A percentile compares a stretch with the other conserved stretches of the same genome.
Conservation (phyloP, 2,113 vertebrate species). For the Trachemys scripta region DNA sequence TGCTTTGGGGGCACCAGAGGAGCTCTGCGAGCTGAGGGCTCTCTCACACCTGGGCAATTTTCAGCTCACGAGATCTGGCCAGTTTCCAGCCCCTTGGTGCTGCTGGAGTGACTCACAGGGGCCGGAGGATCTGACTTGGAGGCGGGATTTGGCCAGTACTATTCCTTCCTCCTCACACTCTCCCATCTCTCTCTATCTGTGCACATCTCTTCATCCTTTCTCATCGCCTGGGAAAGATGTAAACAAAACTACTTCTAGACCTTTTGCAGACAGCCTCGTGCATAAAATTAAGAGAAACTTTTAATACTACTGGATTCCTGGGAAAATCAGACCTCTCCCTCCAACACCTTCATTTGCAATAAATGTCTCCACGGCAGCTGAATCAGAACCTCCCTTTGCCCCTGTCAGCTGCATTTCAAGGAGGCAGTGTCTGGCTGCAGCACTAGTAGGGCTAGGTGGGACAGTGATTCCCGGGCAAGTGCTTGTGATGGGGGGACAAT, state of each 20-base stretch:
- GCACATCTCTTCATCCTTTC: not conserved
- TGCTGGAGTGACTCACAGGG: not conserved
- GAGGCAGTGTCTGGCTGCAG: not conserved
- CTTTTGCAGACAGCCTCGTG: not conserved
- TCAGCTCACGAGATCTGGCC: not conserved
- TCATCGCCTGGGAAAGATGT: not conserved
- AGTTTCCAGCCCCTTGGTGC: not conserved
- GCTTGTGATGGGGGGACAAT: not conserved
- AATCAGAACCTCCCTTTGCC: not conserved
- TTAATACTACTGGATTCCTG: not conserved
- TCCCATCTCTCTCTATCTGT: not conserved
- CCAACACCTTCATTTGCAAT: not conserved
- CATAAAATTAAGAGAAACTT: not conserved
- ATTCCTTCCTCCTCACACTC: not conserved
- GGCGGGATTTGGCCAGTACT: not conserved
- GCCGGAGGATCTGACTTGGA: not conserved
- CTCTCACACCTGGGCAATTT: not conserved
- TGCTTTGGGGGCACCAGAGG: not conserved
- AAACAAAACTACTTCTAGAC: not conserved
- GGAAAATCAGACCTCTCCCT: not conserved
- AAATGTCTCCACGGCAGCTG: fast-evolving
- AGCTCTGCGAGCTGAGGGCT: not conserved
- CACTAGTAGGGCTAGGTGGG: not conserved
- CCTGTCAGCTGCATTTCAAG: not conserved
- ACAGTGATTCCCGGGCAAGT: not conserved